Conservation (phyloP, 2,113 vertebrate species). For the Nothoprocta perdicaria region DNA sequence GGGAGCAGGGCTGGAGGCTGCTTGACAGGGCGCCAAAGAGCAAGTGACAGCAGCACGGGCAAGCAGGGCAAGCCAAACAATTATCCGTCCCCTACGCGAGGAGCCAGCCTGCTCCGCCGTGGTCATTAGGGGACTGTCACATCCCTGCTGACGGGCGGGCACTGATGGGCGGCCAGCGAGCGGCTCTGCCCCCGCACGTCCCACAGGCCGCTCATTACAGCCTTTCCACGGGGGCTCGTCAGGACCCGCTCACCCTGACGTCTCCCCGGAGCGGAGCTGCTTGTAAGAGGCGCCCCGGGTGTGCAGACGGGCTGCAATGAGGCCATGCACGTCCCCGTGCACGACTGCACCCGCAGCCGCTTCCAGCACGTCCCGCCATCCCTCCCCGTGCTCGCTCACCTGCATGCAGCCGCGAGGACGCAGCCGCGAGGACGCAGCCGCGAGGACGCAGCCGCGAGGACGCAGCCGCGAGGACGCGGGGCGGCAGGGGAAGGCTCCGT, state of each 20-base stretch:
- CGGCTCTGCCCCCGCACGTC: fast-evolving
- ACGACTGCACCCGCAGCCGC: no score
- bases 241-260: neutral
- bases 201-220: neutral
- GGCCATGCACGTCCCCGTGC: no score
- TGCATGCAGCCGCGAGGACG: neutral
- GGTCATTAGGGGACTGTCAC: neutral
- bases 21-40: neutral
- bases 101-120: fast-evolving
- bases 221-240: neutral
- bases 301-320: no score
- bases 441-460: neutral
- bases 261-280: neutral
- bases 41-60: neutral
- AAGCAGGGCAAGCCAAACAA: neutral
- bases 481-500: neutral
- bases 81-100: neutral
- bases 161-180: neutral
- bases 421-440: neutral
- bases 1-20: neutral
- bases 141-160: neutral
- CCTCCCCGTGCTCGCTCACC: neutral
- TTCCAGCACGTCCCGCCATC: no score
- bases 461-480: no score
- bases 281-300: no score